phyloP scores from a whole-genome alignment of 2,797 vertebrate genomes.

The Ciconia nigra region DNA sequence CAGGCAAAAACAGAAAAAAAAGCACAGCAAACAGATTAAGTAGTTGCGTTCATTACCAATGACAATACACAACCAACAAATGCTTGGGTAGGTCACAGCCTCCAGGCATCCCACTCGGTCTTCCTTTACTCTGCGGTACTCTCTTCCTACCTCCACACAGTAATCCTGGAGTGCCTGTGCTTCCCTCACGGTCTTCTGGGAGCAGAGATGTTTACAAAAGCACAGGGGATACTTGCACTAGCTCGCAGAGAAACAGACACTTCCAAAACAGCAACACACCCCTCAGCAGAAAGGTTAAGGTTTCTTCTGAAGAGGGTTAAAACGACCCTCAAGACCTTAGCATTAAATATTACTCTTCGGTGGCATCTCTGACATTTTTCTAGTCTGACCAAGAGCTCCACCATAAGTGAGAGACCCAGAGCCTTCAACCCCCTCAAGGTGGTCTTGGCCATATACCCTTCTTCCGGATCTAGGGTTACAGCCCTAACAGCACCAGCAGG shows the following conservation, averaged over 20 bases:
- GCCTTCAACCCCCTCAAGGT: neutral
- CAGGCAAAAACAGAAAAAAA: neutral
- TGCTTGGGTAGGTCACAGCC: neutral
- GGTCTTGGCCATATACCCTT: neutral
- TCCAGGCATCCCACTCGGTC: neutral
- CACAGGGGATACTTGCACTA: fast-evolving
- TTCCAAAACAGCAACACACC: neutral
- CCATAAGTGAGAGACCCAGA: neutral
- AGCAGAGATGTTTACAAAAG: neutral
- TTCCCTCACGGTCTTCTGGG: neutral
- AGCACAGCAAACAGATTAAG: neutral
- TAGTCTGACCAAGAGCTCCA: neutral
- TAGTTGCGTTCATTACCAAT: neutral
- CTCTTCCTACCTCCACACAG: neutral
- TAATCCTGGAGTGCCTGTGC: neutral
- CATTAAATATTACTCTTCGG: neutral
- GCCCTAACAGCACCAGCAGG: neutral
- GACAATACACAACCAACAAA: neutral
- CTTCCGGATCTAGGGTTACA: neutral
- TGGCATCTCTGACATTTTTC: neutral
- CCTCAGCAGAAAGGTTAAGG: neutral
- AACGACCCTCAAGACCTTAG: neutral
- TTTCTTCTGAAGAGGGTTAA: neutral
- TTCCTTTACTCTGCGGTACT: neutral
- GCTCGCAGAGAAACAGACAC: neutral